Percentiles rank a stretch among this genome's conserved stretches.
Evolutionary conservation across 2,888 invertebrate genomes (phyloP).

Genomic region (Torymus tubicola): DNA sequence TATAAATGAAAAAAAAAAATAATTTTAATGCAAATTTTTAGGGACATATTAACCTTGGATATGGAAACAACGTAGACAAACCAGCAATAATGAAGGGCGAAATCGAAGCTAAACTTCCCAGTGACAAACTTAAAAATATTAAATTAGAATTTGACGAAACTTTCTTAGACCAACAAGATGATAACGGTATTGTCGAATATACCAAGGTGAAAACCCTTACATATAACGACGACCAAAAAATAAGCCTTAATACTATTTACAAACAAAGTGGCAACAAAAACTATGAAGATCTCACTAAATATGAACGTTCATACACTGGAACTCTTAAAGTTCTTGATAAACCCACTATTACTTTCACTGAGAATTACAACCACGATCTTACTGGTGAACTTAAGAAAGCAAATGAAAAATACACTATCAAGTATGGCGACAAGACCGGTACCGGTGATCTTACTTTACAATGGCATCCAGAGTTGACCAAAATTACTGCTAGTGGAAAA

Average conservation of each 20-base stretch:
- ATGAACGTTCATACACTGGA: slow-evolving; percentile 75
- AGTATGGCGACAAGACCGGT: slow-evolving; percentile 66
- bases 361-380: slow-evolving; percentile 76
- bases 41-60: slow-evolving; percentile 61
- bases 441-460: slow-evolving; percentile 60
- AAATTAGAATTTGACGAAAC: slow-evolving; percentile 76
- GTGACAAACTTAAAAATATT: slow-evolving; percentile 80
- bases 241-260: slow-evolving; percentile 75
- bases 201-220: slow-evolving; percentile 75
- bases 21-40: slow-evolving; percentile 52
- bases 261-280: slow-evolving; percentile 63
- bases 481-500: slow-evolving; percentile 64
- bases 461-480: slow-evolving; percentile 62
- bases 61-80: slow-evolving; percentile 70
- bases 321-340: slow-evolving; percentile 77
- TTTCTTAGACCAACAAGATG: slow-evolving; percentile 66
- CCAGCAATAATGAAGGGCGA: slow-evolving; percentile 77
- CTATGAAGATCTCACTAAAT: slow-evolving; percentile 72
- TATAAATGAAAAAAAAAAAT: not conserved
- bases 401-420: slow-evolving; percentile 59
- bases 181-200: slow-evolving; percentile 68
- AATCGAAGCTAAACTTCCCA: slow-evolving; percentile 78
- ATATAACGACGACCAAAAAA: slow-evolving; percentile 78
- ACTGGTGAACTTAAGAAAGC: slow-evolving; percentile 69
- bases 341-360: slow-evolving; percentile 77